These are phyloP conservation scores for Melinaea marsaeus DNA, from an alignment of 2,888 invertebrate genomes.

Conservation along the genomic window DNA sequence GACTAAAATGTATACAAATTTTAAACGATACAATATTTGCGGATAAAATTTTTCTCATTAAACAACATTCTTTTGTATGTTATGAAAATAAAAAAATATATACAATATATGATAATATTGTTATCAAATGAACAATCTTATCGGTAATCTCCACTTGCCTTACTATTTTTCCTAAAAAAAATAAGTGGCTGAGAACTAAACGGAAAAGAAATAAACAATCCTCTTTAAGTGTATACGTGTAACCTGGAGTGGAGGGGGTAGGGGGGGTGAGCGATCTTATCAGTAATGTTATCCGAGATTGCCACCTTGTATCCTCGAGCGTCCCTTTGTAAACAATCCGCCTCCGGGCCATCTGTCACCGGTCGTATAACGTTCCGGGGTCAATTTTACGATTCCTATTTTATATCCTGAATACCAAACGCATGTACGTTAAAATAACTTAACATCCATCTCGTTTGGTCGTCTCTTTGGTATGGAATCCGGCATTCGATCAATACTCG, in stretches of 20 bases:
- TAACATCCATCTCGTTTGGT: not conserved
- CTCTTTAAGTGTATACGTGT: too few species aligned
- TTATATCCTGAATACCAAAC: slow-evolving; percentile 10
- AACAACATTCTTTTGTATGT: too few species aligned
- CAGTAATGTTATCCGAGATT: slow-evolving; percentile 13
- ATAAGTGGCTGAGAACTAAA: not conserved
- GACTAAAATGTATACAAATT: slow-evolving; percentile 1
- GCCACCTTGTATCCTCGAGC: slow-evolving; percentile 12
- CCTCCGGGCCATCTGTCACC: slow-evolving; percentile 13
- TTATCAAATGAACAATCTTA: slow-evolving; percentile 1
- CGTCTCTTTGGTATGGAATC: too few species aligned
- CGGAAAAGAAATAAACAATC: not conserved
- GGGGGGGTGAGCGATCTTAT: not conserved
- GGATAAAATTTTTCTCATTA: too few species aligned
- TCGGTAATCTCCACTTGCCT: not conserved
- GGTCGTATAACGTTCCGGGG: slow-evolving; percentile 22
- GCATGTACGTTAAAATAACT: not conserved
- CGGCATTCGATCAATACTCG: not conserved
- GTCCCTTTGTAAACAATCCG: slow-evolving; percentile 13
- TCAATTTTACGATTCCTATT: slow-evolving; percentile 23
- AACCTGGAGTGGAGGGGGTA: not conserved
- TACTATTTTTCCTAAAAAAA: slow-evolving; percentile 3
- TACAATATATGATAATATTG: not conserved
- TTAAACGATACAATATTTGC: too few species aligned
- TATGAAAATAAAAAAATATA: too few species aligned